Conservation (phyloP, 2,113 vertebrate genomes). For the Gambusia holbrooki region DNA sequence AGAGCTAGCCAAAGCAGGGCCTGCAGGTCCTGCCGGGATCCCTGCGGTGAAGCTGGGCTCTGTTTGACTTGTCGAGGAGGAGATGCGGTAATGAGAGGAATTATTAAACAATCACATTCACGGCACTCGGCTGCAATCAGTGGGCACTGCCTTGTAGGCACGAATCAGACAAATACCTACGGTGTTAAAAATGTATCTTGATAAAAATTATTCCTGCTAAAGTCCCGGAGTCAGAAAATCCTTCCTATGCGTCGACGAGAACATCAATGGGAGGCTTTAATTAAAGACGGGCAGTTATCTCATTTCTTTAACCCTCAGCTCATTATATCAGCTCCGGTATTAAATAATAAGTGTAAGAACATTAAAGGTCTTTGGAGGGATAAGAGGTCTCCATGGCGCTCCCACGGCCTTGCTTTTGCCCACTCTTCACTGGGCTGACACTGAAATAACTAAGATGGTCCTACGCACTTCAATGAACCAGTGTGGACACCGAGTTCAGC, state of each 20-base stretch:
- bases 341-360: conserved; percentile 41
- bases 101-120: conserved; percentile 61
- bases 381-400: conserved; percentile 18
- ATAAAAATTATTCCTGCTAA: neutral
- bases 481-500: conserved; percentile 61
- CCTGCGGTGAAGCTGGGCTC: conserved; percentile 56
- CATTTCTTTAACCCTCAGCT: conserved; percentile 57
- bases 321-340: conserved; percentile 56
- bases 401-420: conserved; percentile 27
- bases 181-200: neutral
- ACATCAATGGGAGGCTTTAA: conserved; percentile 54
- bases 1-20: conserved; percentile 61
- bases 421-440: conserved; percentile 50
- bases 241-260: conserved; percentile 24
- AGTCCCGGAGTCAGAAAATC: neutral
- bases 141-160: neutral
- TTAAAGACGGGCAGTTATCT: conserved; percentile 43
- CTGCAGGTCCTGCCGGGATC: conserved; percentile 52
- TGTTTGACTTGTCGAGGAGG: conserved; percentile 54
- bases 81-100: conserved; percentile 65
- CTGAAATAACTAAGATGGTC: conserved; percentile 37
- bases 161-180: conserved; percentile 25
- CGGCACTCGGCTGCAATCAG: conserved; percentile 26
- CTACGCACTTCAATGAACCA: conserved; percentile 27
- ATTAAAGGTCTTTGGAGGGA: conserved; percentile 34